These are phyloP conservation scores for Tyto alba DNA, from an alignment of 2,113 vertebrate species.

Conservation along the genomic window DNA sequence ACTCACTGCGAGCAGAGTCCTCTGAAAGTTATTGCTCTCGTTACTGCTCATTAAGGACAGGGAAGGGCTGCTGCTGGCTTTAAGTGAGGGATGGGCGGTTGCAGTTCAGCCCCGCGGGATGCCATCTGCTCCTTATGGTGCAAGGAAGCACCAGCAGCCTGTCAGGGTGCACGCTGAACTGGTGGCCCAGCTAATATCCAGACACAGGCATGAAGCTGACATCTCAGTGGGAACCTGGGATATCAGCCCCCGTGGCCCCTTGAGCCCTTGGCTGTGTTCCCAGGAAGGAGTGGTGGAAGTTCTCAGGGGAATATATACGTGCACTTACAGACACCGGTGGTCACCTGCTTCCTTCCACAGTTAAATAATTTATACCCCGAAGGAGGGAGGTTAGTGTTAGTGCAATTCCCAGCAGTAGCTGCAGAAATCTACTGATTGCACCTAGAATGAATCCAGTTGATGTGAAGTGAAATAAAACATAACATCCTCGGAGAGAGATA, in stretches of 20 bases:
- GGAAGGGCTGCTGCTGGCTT: neutral
- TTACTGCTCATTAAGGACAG: neutral
- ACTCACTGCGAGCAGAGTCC: neutral
- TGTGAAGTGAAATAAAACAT: neutral
- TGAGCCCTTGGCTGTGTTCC: accelerated
- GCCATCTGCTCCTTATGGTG: neutral
- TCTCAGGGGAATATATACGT: neutral
- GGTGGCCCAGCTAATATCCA: neutral
- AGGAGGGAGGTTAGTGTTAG: neutral
- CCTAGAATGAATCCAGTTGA: neutral
- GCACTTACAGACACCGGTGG: neutral
- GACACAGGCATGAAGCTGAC: neutral
- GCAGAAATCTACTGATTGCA: neutral
- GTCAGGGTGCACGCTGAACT: neutral
- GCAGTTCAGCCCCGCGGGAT: neutral
- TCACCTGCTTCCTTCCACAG: neutral
- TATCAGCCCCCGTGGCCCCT: accelerated
- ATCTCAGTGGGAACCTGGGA: accelerated
- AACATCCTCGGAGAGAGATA: accelerated
- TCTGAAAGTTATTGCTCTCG: neutral
- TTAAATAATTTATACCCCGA: too few relatives aligned
- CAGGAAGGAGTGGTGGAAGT: neutral
- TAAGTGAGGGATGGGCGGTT: neutral
- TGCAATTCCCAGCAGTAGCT: neutral
- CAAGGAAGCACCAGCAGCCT: neutral